These are phyloP conservation scores for Oscheius onirici DNA, from an alignment of 2,888 invertebrate genomes.

Conservation along the genomic window DNA sequence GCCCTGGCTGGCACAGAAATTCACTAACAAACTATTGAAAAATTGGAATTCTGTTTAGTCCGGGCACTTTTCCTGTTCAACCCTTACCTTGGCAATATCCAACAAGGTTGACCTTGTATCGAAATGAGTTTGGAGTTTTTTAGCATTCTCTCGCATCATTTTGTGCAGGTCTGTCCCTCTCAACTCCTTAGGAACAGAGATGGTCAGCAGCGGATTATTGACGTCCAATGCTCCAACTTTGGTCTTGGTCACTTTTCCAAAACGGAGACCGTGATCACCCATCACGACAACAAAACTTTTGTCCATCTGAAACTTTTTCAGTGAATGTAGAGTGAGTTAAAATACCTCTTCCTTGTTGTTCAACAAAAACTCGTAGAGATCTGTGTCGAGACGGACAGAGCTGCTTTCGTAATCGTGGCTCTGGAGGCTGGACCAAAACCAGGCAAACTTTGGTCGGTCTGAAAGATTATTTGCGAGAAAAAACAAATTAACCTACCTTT, in stretches of 20 bases:
- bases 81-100: conserved; percentile 8
- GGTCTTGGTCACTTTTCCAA: conserved; percentile 38
- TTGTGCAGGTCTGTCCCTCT: conserved; percentile 4
- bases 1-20: not conserved
- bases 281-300: conserved; percentile 56
- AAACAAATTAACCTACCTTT: conserved; percentile 25
- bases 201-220: conserved; percentile 8
- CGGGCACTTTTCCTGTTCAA: too few relatives aligned
- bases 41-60: too few relatives aligned
- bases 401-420: conserved; percentile 53
- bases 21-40: too few relatives aligned
- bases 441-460: conserved; percentile 51
- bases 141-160: conserved; percentile 1
- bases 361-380: conserved; percentile 50
- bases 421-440: conserved; percentile 53
- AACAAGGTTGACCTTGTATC: conserved; percentile 10
- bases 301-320: conserved; percentile 40
- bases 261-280: conserved; percentile 58
- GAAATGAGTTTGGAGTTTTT: conserved; percentile 15
- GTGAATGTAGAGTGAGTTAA: conserved; percentile 21
- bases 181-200: conserved; percentile 4
- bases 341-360: conserved; percentile 34
- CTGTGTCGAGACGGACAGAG: conserved; percentile 51
- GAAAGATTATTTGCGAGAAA: not conserved
- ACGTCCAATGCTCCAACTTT: conserved; percentile 5